Conservation (phyloP, 2,797 vertebrate species). For the Falco columbarius region DNA sequence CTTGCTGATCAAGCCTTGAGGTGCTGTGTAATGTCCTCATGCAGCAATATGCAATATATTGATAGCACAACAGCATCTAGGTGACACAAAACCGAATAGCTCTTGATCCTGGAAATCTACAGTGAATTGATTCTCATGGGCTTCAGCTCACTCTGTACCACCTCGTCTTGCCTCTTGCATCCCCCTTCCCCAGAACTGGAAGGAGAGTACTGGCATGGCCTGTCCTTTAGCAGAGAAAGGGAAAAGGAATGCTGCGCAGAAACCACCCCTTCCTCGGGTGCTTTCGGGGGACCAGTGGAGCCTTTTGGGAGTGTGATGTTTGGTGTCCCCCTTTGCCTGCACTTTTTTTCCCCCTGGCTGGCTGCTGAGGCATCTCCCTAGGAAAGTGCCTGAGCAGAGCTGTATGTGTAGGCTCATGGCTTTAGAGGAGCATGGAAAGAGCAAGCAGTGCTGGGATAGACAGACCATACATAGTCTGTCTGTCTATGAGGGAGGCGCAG, state of each 20-base stretch:
- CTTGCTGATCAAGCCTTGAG: background rate
- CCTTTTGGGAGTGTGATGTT: background rate
- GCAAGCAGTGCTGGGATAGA: background rate
- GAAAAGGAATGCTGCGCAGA: background rate
- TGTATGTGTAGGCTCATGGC: background rate
- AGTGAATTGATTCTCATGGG: background rate
- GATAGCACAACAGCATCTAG: background rate
- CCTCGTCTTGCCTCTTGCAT: background rate
- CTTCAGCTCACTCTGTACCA: background rate
- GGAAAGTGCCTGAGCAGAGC: background rate
- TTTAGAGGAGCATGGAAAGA: background rate
- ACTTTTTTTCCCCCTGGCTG: background rate
- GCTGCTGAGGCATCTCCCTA: background rate
- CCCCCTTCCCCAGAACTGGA: background rate
- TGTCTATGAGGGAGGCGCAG: fast-evolving
- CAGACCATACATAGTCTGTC: too few species aligned
- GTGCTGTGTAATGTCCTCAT: background rate
- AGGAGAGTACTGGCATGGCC: background rate
- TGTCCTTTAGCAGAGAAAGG: background rate
- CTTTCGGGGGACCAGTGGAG: background rate
- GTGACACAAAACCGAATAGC: background rate
- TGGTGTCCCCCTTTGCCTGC: background rate
- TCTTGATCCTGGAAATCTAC: background rate
- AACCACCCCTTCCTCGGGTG: fast-evolving
- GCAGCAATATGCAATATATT: background rate